phyloP scores from a whole-genome alignment of 2,797 vertebrate species.

The Bovichtus diacanthus region DNA sequence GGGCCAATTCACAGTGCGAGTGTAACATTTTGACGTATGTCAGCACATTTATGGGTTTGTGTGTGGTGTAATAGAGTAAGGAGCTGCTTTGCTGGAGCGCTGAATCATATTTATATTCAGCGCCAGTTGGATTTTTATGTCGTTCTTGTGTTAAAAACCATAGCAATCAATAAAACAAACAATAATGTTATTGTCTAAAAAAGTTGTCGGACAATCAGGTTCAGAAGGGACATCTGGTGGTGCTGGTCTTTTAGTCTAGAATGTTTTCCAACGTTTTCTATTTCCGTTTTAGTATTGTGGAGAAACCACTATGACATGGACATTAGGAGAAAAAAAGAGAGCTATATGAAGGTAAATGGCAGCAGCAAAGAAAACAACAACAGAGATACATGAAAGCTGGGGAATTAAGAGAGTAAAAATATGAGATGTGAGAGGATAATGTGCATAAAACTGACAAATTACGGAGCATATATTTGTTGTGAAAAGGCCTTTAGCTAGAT shows the following conservation, averaged over 20 bases:
- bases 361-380: neutral
- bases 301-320: neutral
- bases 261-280: neutral
- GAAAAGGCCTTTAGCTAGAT: conserved; percentile 17
- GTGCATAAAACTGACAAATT: conserved; percentile 17
- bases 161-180: neutral
- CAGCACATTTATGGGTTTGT: neutral
- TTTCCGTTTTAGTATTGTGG: neutral
- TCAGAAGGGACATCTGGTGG: neutral
- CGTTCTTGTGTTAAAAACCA: conserved; percentile 4
- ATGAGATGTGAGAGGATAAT: conserved; percentile 9
- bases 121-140: neutral
- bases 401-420: no score
- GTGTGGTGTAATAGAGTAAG: neutral
- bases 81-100: neutral
- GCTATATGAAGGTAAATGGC: neutral
- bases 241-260: neutral
- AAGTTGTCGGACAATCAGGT: neutral
- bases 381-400: neutral
- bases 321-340: neutral
- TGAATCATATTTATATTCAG: neutral
- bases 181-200: neutral
- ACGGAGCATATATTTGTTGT: conserved; percentile 4
- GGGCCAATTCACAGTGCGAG: neutral
- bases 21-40: neutral